Evolutionary conservation across 2,113 vertebrate genomes (phyloP).

Genomic region (Sisor rabdophorus): DNA sequence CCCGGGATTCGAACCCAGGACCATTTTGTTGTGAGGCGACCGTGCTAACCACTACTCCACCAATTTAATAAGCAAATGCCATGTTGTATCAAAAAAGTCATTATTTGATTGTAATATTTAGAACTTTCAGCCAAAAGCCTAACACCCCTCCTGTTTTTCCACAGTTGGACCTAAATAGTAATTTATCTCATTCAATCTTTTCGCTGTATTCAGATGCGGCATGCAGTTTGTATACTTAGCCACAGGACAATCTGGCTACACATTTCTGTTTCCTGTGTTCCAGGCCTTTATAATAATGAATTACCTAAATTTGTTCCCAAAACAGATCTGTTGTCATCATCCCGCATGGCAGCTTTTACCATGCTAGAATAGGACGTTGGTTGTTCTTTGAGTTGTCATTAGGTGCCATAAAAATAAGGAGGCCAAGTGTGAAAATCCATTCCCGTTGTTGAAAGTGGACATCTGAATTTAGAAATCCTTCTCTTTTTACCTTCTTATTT

Average conservation of each 20-base stretch:
- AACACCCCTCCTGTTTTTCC: constrained; percentile 6
- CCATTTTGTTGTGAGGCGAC: too few relatives aligned
- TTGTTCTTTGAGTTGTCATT: constrained; percentile 25
- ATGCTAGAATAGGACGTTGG: constrained; percentile 18
- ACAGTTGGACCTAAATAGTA: constrained; percentile 7
- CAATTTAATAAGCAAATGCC: too few relatives aligned
- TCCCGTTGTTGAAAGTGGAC: neutral
- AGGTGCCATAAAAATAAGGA: constrained; percentile 1
- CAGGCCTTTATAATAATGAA: constrained; percentile 34
- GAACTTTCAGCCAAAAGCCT: neutral
- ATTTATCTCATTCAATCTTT: constrained; percentile 18
- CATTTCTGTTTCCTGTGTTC: constrained; percentile 5
- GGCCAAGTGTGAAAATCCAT: neutral
- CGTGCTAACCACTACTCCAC: too few relatives aligned
- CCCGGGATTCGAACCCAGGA: too few relatives aligned
- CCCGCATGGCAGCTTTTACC: constrained; percentile 14
- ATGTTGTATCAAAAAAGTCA: neutral
- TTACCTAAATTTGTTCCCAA: constrained; percentile 19
- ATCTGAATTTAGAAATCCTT: neutral
- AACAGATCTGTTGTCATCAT: constrained; percentile 17
- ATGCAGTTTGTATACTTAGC: constrained; percentile 24
- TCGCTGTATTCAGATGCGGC: constrained; percentile 1
- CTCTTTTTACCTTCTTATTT: neutral
- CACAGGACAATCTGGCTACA: constrained; percentile 21
- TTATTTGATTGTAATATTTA: neutral